Evolutionary conservation across 2,888 invertebrate species (phyloP), one percentile per base, ranked within the genome.

Genomic region (Agapetus fuscipes): DNA sequence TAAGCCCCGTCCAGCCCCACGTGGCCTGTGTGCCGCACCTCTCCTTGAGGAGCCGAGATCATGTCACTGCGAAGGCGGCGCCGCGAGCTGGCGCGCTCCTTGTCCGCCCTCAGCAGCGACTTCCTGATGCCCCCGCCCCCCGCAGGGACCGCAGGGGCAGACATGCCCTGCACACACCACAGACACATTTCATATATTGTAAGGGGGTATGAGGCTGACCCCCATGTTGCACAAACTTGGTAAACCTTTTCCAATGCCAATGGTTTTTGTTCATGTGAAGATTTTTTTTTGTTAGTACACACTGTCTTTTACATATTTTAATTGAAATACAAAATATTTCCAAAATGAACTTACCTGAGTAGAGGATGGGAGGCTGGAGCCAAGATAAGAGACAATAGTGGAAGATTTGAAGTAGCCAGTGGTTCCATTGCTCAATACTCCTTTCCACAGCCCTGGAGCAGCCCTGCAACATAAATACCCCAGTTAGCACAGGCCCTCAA

Each of bases 11-110:
- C 97, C 29, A 94, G 72, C 1, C 97, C 97, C 9, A 98, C 91
- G 59, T 98, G 98, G 1, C 80, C 72, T 0, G 94, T 97, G 59
- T 98, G 98, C 54, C 94, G 89, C 13, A 97, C 78, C 60, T 97
- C 96, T 26, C 93, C 94, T 59, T 96, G 94, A 0, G 98, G 97
- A 43, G 87, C 83, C 32, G 95, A 94, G 54, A 97, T 98, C 94
- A 95, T 91, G 58, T 86, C 87, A 6, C 88, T 80, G 41, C 85
- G 76, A 38, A 93, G 71, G 50, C 82, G 80, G 36, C 85, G 66
- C 55, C 74, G 74, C 11, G 70, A 71, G 6, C 67, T 65, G 49
- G 66, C 65, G 9, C 67, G 55, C 50, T 64, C 67, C 29, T 71
- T 66, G 49, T 76, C 76, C 3, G 66, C 64, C 25, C 76, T 64